Base-by-base conservation (phyloP, 2,888 invertebrate species). In the Endomychus coccineus region DNA sequence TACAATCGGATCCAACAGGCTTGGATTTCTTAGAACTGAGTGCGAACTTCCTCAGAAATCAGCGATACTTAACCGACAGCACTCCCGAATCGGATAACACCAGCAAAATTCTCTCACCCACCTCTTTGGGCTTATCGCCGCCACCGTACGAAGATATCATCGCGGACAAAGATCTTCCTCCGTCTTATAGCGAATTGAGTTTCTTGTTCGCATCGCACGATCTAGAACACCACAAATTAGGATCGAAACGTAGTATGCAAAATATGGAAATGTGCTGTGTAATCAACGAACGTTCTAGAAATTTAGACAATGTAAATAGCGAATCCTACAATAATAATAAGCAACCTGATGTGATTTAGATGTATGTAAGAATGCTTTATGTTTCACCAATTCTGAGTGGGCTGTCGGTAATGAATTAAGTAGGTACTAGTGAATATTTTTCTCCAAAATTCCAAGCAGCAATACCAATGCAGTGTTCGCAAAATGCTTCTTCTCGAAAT, bases 91-190 rank as follows among this genome's bases (percentile, higher is more conserved):
- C 69, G 6, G 71, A 71, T 44, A 68, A 69, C 5, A 69, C 69
- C n/a, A 71, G 71, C 52, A 73, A 72, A 42, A 71, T 71, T 5
- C 63, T 70, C 25, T 61, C 69, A 16, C 71, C 71, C 1, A 56
- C 68, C 10, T 69, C 69, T 1, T 46, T 62, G 27, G 69, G 69
- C 19, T 64, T 67, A 24, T 6, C 6, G 6, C 69, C 70, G 2
- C 73, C 72, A 0, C 73, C 73, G 1, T 66, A 70, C 0, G 73
- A 73, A 50, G 71, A 73, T 31, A 70, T 71, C 40, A 69, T 72
- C 36, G 71, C 71, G 42, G 49, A 49, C 12, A 51, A 39, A 9
- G 64, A 65, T 42, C 52, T 65, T 34, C 64, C 63, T 6, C 64
- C 62, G 4, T 61, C 64, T 4, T 66, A 66, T 49, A 66, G 65